Evolutionary conservation across 2,113 vertebrate species (phyloP).

Genomic region (Suncus etruscus): DNA sequence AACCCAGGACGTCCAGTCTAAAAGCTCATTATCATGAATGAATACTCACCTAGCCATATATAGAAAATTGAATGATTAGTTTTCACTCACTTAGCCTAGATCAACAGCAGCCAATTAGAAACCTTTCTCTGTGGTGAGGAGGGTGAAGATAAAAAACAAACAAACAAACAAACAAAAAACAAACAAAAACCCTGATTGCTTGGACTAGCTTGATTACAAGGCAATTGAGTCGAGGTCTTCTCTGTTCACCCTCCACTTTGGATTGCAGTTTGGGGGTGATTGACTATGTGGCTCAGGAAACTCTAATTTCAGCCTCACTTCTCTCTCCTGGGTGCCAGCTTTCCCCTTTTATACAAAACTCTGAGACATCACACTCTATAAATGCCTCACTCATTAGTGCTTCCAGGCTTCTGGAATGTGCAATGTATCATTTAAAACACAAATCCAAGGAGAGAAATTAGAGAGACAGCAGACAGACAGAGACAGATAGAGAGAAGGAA

Average conservation of each 20-base stretch:
- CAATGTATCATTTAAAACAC: background rate
- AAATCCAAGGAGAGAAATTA: background rate
- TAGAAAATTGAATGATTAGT: background rate
- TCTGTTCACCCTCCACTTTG: background rate
- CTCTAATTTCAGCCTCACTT: rapidly evolving
- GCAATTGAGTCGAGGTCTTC: background rate
- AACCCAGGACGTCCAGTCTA: background rate
- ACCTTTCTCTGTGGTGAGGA: background rate
- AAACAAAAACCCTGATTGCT: background rate
- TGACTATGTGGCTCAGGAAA: background rate
- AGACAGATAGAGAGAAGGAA: background rate
- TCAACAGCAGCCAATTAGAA: background rate
- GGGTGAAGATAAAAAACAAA: background rate
- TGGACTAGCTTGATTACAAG: background rate
- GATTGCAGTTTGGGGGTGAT: background rate
- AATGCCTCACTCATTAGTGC: background rate
- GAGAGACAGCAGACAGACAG: background rate
- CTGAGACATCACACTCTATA: background rate
- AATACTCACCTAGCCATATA: background rate
- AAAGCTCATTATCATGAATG: background rate
- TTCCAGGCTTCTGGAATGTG: background rate
- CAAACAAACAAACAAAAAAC: too few species aligned
- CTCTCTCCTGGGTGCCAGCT: background rate
- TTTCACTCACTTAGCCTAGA: background rate
- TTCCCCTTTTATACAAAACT: background rate